Evolutionary conservation across 2,797 vertebrate genomes (phyloP), one percentile per base, ranked within the genome.

Genomic region (Hoplostethus mediterraneus): DNA sequence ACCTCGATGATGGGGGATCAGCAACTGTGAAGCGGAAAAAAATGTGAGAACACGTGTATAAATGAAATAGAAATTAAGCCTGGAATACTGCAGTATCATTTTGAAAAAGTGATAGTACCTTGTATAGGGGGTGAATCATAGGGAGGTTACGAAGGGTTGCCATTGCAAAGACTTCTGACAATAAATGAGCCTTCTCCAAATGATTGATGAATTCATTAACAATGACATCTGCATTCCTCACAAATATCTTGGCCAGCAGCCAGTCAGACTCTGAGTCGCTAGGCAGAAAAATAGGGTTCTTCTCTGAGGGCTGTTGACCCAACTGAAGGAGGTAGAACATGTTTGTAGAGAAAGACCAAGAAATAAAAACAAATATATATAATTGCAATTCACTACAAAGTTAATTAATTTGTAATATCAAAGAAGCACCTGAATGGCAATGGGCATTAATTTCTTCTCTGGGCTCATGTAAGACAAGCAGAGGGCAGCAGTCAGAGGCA

Each of bases 241-340:
- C 82, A 83, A 88, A 94, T 0, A 92, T 86, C 83, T 94, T 94
- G 17, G 94, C 93, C n/a, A 93, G 65, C 1, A 93, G 79, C 93
- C 93, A 94, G 75, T 92, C 93, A 63, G 86, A 86, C 48, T 93
- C 86, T 0, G 52, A 78, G 30, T 94, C 93, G 0, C 75, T 91
- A 17, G 93, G 93, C 67, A 94, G 82, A 79, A 94, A 94, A 66
- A 95, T 89, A 33, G 90, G 93, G 77, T 86, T 89, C 0, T 87
- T 49, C 0, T 89, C 79, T 2, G 92, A 90, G 0, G 93, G 91
- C 6, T 86, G 81, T 73, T 94, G 92, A 16, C 85, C 74, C 14
- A 93, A 86, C 92, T 94, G 59, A 40, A 21, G 25, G 8, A 59
- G 2, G 13, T 3, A 33, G 4, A 13, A 33, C 25, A 21, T 13